Evolutionary conservation across 2,113 vertebrate species (phyloP), one percentile per base, ranked within the genome.

Genomic region (Sula dactylatra): DNA sequence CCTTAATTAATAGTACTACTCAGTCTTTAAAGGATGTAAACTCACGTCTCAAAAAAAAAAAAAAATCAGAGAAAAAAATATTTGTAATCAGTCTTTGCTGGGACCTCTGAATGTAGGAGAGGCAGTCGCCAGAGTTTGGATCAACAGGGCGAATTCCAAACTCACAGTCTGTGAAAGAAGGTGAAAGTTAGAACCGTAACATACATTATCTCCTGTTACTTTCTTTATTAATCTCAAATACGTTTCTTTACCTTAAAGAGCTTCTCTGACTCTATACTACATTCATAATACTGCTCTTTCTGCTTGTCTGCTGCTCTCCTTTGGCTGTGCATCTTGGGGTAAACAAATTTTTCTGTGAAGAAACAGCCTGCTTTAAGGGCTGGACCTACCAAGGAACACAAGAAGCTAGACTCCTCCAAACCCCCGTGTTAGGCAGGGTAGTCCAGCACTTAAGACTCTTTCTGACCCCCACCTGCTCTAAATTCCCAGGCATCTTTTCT

Each of bases 381-480:
- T 92, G 74, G 40, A 90, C 27, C 21, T 66, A 92, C 25, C 49
- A 80, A 86, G 67, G 58, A 90, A 69, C 27, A 49, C 27, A 36
- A 56, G 58, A 80, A 92, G 10, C 17, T 59, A 45, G 13, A 38
- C 18, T 83, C 13, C 32, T 79, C 49, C 72, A 77, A 52, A 32
- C 3, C 1, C 9, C 3, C 3, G 26, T 0, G 1, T 69, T 26
- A 64, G 34, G 45, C 31, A 88, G 44, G 10, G 21, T 21, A 55
- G n/a, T 31, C 24, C 64, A 82, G 49, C 29, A 55, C 38, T 40
- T 26, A 74, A 74, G 6, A 5, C 13, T 81, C 36, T 56, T 67
- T 72, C 58, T 58, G 42, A 71, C 22, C 18, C 32, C 22, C 17
- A 58, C 15, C 38, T 91, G 32, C 26, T 22, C 61, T 27, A 34